Evolutionary conservation across 92 coral and sea anemone genomes (phyloP).

Genomic region (Porites lobata): DNA sequence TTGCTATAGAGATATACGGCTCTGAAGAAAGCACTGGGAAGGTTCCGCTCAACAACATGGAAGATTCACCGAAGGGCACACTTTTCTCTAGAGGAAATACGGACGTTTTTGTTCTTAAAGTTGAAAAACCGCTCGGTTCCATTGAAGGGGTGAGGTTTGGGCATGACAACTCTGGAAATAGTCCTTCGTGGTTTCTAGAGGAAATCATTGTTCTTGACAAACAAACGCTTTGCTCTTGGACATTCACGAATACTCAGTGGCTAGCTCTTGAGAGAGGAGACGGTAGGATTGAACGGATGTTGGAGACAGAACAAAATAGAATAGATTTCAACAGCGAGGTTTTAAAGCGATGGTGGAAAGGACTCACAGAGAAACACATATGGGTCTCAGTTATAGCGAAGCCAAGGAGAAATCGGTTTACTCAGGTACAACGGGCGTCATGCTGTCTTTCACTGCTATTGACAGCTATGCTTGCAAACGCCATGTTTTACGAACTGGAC

Average conservation of each 20-base stretch:
- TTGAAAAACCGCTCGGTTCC: constrained; percentile 35
- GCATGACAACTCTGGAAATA: constrained; percentile 64
- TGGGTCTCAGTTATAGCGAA: constrained; percentile 73
- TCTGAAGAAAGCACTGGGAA: constrained; percentile 32
- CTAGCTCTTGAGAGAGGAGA: constrained; percentile 56
- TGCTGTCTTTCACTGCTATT: constrained; percentile 67
- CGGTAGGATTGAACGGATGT: constrained; percentile 49
- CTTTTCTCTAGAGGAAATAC: constrained; percentile 63
- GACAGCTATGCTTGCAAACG: constrained; percentile 74
- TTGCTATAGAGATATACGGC: constrained; percentile 55
- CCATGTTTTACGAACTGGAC: constrained; percentile 66
- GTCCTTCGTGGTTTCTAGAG: constrained; percentile 68
- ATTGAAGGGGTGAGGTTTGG: constrained; percentile 56
- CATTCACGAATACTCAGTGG: constrained; percentile 54
- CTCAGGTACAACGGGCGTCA: constrained; percentile 64
- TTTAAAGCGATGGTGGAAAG: constrained; percentile 53
- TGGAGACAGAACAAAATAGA: not conserved
- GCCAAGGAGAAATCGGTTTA: constrained; percentile 48
- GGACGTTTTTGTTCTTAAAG: constrained; percentile 53
- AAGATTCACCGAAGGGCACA: constrained; percentile 2
- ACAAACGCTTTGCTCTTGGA: constrained; percentile 27
- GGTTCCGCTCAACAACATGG: constrained; percentile 15
- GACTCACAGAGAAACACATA: constrained; percentile 63
- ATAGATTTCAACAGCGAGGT: constrained; percentile 31
- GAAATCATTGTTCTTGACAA: constrained; percentile 53